These are phyloP conservation scores for Gambusia affinis DNA, from an alignment of 2,113 vertebrate genomes.

Conservation along the genomic window DNA sequence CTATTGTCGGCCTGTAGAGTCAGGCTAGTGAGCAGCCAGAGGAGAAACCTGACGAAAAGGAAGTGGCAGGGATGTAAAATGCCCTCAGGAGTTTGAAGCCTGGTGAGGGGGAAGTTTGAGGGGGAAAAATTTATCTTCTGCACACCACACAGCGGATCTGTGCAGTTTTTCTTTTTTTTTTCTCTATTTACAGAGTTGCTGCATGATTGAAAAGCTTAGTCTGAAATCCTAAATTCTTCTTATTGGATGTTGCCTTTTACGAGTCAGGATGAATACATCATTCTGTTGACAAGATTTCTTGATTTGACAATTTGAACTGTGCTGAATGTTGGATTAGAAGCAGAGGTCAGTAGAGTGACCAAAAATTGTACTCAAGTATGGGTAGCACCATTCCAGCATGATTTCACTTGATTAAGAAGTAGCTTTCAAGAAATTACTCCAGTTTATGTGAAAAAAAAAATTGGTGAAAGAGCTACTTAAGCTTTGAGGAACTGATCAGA, in stretches of 20 bases:
- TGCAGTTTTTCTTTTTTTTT: constrained; percentile 2
- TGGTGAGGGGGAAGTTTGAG: constrained; percentile 9
- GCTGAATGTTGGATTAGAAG: not conserved
- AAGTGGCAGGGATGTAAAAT: constrained; percentile 66
- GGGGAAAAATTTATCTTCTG: not conserved
- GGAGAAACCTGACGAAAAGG: constrained; percentile 70
- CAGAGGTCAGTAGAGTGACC: too few species aligned
- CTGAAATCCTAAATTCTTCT: not conserved
- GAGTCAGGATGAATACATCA: not conserved
- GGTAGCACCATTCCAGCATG: too few species aligned
- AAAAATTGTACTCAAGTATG: too few species aligned
- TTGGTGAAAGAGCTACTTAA: too few species aligned
- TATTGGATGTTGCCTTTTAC: not conserved
- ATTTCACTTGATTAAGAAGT: too few species aligned
- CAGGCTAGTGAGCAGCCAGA: constrained; percentile 50
- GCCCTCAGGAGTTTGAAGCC: constrained; percentile 46
- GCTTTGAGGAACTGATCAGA: too few species aligned
- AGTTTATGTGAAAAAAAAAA: too few species aligned
- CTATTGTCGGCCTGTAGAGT: constrained; percentile 34
- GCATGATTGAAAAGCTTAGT: constrained; percentile 11
- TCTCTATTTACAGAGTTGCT: constrained; percentile 19
- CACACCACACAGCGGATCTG: not conserved
- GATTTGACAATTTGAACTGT: not conserved
- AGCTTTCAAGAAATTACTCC: too few species aligned
- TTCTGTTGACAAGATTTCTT: not conserved